phyloP scores from a whole-genome alignment of 2,797 vertebrate genomes.

The Sebastes glaucus region DNA sequence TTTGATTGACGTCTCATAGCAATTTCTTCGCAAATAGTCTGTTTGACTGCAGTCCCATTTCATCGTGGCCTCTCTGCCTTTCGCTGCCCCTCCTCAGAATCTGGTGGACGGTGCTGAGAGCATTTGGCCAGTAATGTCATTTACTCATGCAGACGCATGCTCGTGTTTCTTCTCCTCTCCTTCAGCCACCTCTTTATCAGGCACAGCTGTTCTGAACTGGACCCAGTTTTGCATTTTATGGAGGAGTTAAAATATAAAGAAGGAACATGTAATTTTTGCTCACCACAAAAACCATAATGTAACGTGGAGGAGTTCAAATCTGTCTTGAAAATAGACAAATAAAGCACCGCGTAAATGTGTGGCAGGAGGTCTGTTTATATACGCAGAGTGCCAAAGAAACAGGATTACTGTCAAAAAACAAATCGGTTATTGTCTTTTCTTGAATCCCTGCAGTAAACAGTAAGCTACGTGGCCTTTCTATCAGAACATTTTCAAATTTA shows the following conservation, averaged over 20 bases:
- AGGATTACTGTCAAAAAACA: conserved; percentile 21
- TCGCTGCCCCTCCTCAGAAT: conserved; percentile 30
- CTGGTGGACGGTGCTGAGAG: conserved; percentile 31
- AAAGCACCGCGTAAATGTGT: background rate
- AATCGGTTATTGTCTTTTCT: conserved; percentile 34
- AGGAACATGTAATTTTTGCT: background rate
- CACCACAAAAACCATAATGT: background rate
- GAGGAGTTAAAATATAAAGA: conserved; percentile 35
- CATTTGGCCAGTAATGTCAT: conserved; percentile 57
- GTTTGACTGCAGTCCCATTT: conserved; percentile 51
- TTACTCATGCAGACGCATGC: conserved; percentile 49
- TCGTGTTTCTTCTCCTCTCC: conserved; percentile 29
- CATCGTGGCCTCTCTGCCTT: conserved; percentile 15
- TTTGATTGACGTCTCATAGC: conserved; percentile 56
- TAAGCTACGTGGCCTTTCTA: conserved; percentile 24
- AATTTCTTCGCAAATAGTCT: conserved; percentile 47
- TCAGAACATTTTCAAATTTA: conserved; percentile 40
- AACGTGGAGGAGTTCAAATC: conserved; percentile 10
- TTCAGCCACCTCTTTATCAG: conserved; percentile 12
- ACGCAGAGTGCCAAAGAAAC: background rate
- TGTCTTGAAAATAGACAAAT: conserved; percentile 1
- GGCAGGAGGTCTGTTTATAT: background rate
- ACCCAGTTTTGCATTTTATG: conserved; percentile 42
- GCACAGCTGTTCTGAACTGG: conserved; percentile 33
- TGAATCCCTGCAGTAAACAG: conserved; percentile 32